A percentile compares a stretch with the other conserved stretches of the same genome.
phyloP scores from a whole-genome alignment of 1,140 invertebrate genomes.

The Achatina immaculata region DNA sequence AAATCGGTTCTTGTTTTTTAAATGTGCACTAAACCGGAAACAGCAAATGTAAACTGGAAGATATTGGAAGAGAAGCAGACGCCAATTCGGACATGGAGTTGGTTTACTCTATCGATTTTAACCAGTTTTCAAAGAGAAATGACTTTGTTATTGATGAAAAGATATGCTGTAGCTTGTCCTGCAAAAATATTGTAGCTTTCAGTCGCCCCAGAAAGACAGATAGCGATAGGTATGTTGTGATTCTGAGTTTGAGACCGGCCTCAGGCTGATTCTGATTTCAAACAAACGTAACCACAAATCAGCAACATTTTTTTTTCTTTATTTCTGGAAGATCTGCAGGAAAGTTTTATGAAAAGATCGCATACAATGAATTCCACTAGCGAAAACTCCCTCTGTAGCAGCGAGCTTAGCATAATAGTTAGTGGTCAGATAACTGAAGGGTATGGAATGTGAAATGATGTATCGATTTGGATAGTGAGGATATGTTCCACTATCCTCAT shows the following conservation, averaged over 20 bases:
- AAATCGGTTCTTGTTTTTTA: neutral
- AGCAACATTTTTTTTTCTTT: too few relatives aligned
- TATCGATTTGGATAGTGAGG: too few relatives aligned
- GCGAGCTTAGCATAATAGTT: too few relatives aligned
- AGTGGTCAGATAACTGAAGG: too few relatives aligned
- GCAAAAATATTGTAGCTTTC: conserved; percentile 57
- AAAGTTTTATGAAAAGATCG: too few relatives aligned
- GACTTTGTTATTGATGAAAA: conserved; percentile 57
- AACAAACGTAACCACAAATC: too few relatives aligned
- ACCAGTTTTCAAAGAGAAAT: conserved; percentile 42
- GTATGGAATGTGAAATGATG: too few relatives aligned
- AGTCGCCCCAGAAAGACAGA: conserved; percentile 45
- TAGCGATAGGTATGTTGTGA: conserved; percentile 31
- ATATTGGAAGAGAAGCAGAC: neutral
- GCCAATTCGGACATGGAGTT: conserved; percentile 50
- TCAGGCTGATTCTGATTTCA: neutral
- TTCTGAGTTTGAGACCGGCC: neutral
- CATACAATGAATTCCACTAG: too few relatives aligned
- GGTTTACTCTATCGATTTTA: conserved; percentile 57
- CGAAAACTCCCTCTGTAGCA: too few relatives aligned
- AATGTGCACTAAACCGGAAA: conserved; percentile 17
- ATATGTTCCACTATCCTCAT: too few relatives aligned
- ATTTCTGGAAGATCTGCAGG: too few relatives aligned
- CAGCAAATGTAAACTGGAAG: neutral
- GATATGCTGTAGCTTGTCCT: conserved; percentile 52